Evolutionary conservation across 1,140 invertebrate genomes (phyloP).

Genomic region (Whitmania pigra): DNA sequence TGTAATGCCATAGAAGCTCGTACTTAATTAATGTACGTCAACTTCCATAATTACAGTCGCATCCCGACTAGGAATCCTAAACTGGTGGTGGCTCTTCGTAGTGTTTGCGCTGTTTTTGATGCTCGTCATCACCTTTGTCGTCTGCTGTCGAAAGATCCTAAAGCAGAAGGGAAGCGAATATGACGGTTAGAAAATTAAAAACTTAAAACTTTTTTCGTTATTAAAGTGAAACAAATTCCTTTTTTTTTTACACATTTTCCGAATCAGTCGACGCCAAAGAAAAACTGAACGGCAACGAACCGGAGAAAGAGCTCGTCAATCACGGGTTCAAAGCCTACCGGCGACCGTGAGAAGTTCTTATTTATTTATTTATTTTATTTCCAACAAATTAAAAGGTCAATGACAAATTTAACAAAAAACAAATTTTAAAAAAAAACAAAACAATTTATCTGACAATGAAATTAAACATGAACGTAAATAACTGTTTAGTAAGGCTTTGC

Average conservation of each 20-base stretch:
- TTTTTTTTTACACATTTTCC: not conserved
- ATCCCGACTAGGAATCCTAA: not conserved
- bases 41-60: constrained; percentile 2
- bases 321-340: constrained; percentile 20
- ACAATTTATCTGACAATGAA: too few relatives aligned
- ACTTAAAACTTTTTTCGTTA: too few relatives aligned
- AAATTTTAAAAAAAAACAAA: too few relatives aligned
- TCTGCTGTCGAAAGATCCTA: constrained; percentile 21
- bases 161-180: constrained; percentile 20
- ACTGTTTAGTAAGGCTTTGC: too few relatives aligned
- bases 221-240: not conserved
- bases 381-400: too few relatives aligned
- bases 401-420: too few relatives aligned
- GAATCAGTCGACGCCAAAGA: constrained; percentile 22
- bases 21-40: not conserved
- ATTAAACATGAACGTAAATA: too few relatives aligned
- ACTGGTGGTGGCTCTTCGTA: constrained; percentile 23
- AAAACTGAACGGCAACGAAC: constrained; percentile 21
- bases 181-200: constrained; percentile 12
- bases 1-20: too few relatives aligned
- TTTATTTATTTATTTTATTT: not conserved
- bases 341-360: constrained; percentile 10
- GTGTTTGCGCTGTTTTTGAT: constrained; percentile 21
- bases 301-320: constrained; percentile 19
- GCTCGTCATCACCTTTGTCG: constrained; percentile 20